Evolutionary conservation across 2,888 invertebrate species (phyloP).

Genomic region (Tenodera sinensis): DNA sequence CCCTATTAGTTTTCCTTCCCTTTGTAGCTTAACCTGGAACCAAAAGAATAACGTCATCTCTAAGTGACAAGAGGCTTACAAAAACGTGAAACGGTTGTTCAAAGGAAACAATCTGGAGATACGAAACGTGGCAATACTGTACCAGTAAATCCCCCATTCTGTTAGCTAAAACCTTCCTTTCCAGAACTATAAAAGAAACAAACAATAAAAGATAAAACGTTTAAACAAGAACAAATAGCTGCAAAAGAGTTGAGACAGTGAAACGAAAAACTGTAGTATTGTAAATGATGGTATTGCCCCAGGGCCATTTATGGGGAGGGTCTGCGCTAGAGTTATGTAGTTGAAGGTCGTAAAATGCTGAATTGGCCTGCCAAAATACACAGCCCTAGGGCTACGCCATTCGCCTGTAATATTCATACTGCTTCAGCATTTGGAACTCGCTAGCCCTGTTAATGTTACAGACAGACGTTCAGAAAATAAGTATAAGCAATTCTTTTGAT

Average conservation of each 20-base stretch:
- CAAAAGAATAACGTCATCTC: too few species aligned
- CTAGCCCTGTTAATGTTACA: not conserved
- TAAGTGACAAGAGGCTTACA: too few species aligned
- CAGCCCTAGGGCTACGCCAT: not conserved
- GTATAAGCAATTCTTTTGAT: not conserved
- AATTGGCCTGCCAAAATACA: not conserved
- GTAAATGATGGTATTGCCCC: not conserved
- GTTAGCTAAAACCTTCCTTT: not conserved
- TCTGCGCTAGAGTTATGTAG: not conserved
- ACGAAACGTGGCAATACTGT: too few species aligned
- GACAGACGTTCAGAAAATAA: not conserved
- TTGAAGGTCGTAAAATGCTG: not conserved
- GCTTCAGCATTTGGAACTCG: not conserved
- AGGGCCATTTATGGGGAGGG: not conserved
- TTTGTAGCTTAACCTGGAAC: too few species aligned
- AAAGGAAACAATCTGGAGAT: too few species aligned
- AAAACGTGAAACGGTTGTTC: too few species aligned
- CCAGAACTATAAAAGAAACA: not conserved
- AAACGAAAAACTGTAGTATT: not conserved
- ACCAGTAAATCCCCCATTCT: not conserved
- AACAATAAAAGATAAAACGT: not conserved
- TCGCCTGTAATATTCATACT: not conserved
- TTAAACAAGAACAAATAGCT: not conserved
- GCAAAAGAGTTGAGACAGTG: not conserved
- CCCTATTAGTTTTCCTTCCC: too few species aligned